Evolutionary conservation across 2,797 vertebrate genomes (phyloP), one percentile per base, ranked within the genome.

Genomic region (Sebastes matsubarae): DNA sequence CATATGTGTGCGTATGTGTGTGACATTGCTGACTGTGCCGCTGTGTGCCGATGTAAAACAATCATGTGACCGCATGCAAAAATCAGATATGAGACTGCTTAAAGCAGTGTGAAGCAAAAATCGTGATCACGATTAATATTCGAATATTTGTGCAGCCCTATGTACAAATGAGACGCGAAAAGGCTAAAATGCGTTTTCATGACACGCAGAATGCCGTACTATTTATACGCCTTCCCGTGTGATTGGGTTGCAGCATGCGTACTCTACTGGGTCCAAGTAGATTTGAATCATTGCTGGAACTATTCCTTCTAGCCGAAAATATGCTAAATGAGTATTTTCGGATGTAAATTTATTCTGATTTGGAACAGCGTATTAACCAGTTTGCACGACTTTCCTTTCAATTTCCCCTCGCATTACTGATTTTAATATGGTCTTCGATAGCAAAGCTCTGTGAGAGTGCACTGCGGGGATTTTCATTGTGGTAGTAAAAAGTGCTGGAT

Each of bases 401-500:
- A 70, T 85, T 88, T 87, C 64, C 65, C 38, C 8, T 36, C 6
- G 4, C 50, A 81, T 74, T 81, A 63, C 72, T 75, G 58, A 77
- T 87, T 89, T 91, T 83, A 89, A 84, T 79, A 72, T 79, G 25
- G 73, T 85, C 63, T 89, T 88, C 81, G 80, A 79, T 82, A 78
- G 80, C 71, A 75, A 70, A 87, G 82, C 78, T 79, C 75, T 67
- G 73, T 18, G 52, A 67, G 66, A 74, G 67, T 32, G 83, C 86
- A 80, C 84, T 67, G 77, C 74, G 34, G 87, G 90, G 88, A 88
- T 79, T 88, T 70, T 85, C 76, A 73, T 77, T 85, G 85, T 81
- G 81, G 73, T 72, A 77, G 61, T 50, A 83, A 87, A 88, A 88
- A 88, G 63, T 89, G 84, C 92, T 89, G 88, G 89, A 91, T 89